Base-by-base conservation (phyloP, 2,797 vertebrate species). In the Anableps anableps region DNA sequence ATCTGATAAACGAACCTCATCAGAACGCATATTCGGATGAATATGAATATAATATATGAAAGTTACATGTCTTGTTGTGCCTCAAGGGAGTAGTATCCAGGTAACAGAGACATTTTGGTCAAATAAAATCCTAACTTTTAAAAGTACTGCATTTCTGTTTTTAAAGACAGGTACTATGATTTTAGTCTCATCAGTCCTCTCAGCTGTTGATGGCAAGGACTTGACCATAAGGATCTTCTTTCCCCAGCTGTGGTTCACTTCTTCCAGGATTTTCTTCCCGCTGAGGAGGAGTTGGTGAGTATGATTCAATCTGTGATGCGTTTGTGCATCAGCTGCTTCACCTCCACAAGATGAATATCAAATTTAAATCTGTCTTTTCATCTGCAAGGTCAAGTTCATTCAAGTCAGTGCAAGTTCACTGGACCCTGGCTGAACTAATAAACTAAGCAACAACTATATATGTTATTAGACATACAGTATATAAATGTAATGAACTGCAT, bases 301-400 rank as follows among this genome's bases (percentile, higher is more conserved):
- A 58, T 73, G 70, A 60, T 72, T 23, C 79, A 26, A 5, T 48
- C 51, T 78, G 51, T 36, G 3, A 38, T 19, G 70, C 68, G n/a
- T 48, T 55, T 77, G 81, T n/a, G 78, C 72, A 76, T 76, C 82
- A 80, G 62, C 38, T 55, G 19, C 55, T 26, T 76, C 86, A 86
- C 81, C 88, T 81, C 88, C 47, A 1, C 8, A 36, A 51, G 80
- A 31, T 23, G 0, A 85, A 78, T 53, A 75, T 88, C 84, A 86
- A 9, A 53, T 79, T 88, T 89, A 75, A 38, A 81, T 84, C 50
- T 41, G 76, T 79, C 78, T 89, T 88, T 80, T 34, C 45, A 34
- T 79, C 51, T 75, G 55, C 64, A 34, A 19, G 43, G 75, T 86
- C 84, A 80, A 48, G 91, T 81, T 70, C 50, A 83, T 70, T 77